Evolutionary conservation across 2,113 vertebrate genomes (phyloP), one percentile per base, ranked within the genome.

Genomic region (Phaethon lepturus): DNA sequence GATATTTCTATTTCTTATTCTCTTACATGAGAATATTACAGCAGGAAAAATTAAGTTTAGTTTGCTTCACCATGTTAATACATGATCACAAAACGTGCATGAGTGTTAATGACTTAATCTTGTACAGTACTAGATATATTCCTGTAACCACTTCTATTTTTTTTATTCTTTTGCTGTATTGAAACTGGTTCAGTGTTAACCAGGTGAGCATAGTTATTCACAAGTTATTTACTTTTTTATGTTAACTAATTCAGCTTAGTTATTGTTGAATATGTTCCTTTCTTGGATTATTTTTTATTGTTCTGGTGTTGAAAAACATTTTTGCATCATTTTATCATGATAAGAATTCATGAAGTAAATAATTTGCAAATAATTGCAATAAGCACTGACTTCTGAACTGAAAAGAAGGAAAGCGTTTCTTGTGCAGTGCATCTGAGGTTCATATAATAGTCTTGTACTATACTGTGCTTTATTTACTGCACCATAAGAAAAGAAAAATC

Each of bases 1-100:
- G 99, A 99, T 99, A 99, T 98, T 98, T 99, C 98, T 99, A 99
- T 99, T 99, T 99, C 99, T 99, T 99, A 98, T 99, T 99, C 99
- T 99, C 99, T 99, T 99, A 99, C 99, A 97, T 98, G 99, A 99
- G 99, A 99, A 99, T 99, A 99, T 99, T 98, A 98, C 99, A 99
- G 98, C 98, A 98, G 98, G 99, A 99, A 99, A 98, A 98, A 98
- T 98, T 98, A 98, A 98, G 98, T 99, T 99, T 98, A 98, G 97
- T 98, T 99, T 99, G 99, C 99, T 99, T 98, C 99, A 99, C 99
- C 98, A 98, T 99, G 99, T 99, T 99, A 98, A 99, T 99, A 99
- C 99, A 99, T 99, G 99, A 99, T 99, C 99, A 99, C 99, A 99
- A 98, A 98, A 98, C 97, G 99, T 99, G 99, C 99, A 99, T 99